These are phyloP conservation scores for Drosophila koepferae DNA, from an alignment of 2,888 invertebrate genomes.

Conservation along the genomic window DNA sequence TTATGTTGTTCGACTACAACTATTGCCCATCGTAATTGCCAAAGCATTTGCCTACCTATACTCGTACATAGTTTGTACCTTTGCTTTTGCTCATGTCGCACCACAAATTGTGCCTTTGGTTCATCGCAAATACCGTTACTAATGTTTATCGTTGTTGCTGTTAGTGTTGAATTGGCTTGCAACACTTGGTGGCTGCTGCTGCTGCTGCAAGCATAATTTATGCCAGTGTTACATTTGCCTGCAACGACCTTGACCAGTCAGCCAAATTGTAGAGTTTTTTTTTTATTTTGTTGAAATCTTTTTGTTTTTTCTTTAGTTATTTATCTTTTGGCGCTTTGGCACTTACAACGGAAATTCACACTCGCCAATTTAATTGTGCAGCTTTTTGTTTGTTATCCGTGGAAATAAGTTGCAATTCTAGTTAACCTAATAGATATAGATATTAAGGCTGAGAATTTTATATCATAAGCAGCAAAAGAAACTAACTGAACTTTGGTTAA, in stretches of 20 bases:
- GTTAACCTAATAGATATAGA: slow-evolving; percentile 36
- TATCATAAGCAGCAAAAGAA: slow-evolving; percentile 12
- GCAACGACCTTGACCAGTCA: slow-evolving; percentile 72
- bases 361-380: slow-evolving; percentile 69
- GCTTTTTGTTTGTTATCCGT: slow-evolving; percentile 19
- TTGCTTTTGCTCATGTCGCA: slow-evolving; percentile 37
- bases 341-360: slow-evolving; percentile 75
- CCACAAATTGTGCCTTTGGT: slow-evolving; percentile 54
- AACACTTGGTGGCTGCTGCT: slow-evolving; percentile 36
- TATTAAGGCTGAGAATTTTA: slow-evolving; percentile 43
- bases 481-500: slow-evolving; percentile 26
- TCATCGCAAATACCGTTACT: slow-evolving; percentile 56
- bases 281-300: slow-evolving; percentile 16
- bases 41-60: slow-evolving; percentile 12
- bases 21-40: slow-evolving; percentile 59
- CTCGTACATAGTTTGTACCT: slow-evolving; percentile 7
- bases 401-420: slow-evolving; percentile 59
- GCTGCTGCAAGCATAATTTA: slow-evolving; percentile 68
- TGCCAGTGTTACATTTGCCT: slow-evolving; percentile 76
- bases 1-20: slow-evolving; percentile 35
- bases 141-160: slow-evolving; percentile 33
- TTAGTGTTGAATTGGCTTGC: slow-evolving; percentile 39
- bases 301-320: neutral
- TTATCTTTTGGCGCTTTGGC: slow-evolving; percentile 28
- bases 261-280: slow-evolving; percentile 48